A percentile compares a stretch with the other conserved stretches of the same genome.
Evolutionary conservation across 2,888 invertebrate species (phyloP).

Genomic region (Electrophaes corylata): DNA sequence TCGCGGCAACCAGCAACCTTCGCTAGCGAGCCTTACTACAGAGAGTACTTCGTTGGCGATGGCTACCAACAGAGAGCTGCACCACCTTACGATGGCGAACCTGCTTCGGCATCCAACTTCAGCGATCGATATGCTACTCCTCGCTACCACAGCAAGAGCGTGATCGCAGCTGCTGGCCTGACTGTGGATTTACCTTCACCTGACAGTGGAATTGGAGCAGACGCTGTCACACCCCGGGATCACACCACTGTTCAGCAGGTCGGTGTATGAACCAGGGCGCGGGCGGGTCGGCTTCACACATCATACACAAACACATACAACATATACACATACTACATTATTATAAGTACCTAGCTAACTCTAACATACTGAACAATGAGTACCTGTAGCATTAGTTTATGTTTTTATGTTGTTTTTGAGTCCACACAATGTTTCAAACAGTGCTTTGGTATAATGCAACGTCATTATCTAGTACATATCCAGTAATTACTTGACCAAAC

Average conservation of each 20-base stretch:
- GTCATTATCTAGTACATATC: neutral
- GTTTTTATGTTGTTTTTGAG: constrained; percentile 1
- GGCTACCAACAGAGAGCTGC: constrained; percentile 85
- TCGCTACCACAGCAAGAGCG: constrained; percentile 89
- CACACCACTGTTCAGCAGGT: constrained; percentile 96
- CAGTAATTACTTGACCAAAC: constrained; percentile 1
- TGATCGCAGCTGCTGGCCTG: constrained; percentile 90
- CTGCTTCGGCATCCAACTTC: constrained; percentile 86
- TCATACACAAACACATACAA: constrained; percentile 42
- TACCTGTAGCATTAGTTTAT: constrained; percentile 11
- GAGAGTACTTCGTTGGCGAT: constrained; percentile 90
- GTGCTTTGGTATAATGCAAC: neutral
- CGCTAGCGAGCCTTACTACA: constrained; percentile 90
- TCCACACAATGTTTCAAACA: neutral
- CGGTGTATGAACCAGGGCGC: constrained; percentile 77
- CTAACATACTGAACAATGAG: constrained; percentile 14
- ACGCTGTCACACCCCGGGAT: constrained; percentile 95
- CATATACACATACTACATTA: constrained; percentile 30
- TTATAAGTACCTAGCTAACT: constrained; percentile 19
- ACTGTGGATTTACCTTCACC: constrained; percentile 97
- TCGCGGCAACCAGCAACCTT: constrained; percentile 84
- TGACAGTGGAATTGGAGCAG: constrained; percentile 97
- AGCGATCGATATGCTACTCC: constrained; percentile 88
- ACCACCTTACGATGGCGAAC: constrained; percentile 82
- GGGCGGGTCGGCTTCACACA: constrained; percentile 72